These are phyloP conservation scores for Sphaerodactylus townsendi DNA, from an alignment of 2,113 vertebrate genomes.

Conservation along the genomic window DNA sequence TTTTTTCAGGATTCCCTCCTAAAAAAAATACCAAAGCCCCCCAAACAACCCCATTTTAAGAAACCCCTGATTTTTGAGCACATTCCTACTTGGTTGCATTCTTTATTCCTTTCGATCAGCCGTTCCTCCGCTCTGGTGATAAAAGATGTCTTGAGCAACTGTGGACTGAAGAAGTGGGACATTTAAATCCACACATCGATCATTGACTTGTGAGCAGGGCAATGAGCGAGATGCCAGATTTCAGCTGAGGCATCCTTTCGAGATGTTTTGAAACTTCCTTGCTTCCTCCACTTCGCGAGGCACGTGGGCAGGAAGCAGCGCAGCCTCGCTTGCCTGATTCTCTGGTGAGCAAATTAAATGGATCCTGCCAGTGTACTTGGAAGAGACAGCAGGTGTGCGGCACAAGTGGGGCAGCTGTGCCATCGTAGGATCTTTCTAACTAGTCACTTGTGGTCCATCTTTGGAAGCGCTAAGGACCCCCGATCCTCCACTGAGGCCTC, in stretches of 20 bases:
- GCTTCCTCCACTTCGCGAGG: not conserved
- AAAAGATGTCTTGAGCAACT: not conserved
- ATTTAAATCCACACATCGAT: not conserved
- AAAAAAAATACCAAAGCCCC: too few species aligned
- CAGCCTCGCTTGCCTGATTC: not conserved
- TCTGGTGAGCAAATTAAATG: conserved; percentile 18
- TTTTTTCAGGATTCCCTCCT: too few species aligned
- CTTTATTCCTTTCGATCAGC: too few species aligned
- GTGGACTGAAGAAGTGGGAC: not conserved
- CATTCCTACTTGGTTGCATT: too few species aligned
- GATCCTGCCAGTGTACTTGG: not conserved
- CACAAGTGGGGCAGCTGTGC: not conserved
- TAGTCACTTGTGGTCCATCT: not conserved
- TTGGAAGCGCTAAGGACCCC: not conserved
- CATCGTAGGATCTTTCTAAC: rapidly evolving
- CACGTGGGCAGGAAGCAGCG: not conserved
- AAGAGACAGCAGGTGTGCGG: not conserved
- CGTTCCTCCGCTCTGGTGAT: too few species aligned
- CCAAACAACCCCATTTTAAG: too few species aligned
- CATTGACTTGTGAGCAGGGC: not conserved
- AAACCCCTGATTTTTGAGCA: too few species aligned
- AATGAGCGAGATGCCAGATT: not conserved
- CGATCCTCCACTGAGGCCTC: not conserved
- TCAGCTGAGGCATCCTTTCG: rapidly evolving
- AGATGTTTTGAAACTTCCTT: not conserved